A percentile compares a stretch with the other conserved stretches of the same genome.
Evolutionary conservation across 2,113 vertebrate species (phyloP).

Genomic region (Bucco capensis): DNA sequence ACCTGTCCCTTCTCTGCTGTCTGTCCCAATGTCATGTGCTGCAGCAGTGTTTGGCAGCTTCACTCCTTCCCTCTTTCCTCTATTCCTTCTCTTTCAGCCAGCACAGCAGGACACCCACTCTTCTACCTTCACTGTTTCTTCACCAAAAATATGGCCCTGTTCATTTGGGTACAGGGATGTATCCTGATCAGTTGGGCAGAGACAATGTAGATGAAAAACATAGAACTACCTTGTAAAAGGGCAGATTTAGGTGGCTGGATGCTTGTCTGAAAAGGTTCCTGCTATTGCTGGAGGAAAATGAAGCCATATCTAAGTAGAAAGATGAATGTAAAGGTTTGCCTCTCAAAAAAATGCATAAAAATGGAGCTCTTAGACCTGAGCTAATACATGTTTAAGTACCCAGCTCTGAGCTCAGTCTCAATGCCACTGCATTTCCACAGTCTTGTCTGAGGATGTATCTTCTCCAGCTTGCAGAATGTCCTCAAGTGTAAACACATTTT

Average conservation of each 20-base stretch:
- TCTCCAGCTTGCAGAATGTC: neutral
- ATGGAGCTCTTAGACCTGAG: neutral
- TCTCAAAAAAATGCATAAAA: neutral
- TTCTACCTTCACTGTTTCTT: neutral
- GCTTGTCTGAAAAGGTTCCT: neutral
- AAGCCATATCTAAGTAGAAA: neutral
- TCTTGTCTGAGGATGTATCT: neutral
- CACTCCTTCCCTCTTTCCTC: neutral
- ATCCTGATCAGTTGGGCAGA: neutral
- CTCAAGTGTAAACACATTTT: neutral
- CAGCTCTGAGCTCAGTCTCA: neutral
- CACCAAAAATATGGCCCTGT: neutral
- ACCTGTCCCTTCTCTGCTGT: neutral
- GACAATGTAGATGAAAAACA: neutral
- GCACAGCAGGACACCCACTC: neutral
- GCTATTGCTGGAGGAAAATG: neutral
- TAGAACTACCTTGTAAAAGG: neutral
- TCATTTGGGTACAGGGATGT: neutral
- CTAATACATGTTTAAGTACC: neutral
- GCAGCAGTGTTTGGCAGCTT: neutral
- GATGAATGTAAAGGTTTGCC: neutral
- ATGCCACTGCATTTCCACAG: neutral
- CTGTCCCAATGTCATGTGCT: neutral
- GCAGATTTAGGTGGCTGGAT: neutral
- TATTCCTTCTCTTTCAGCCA: neutral